A percentile compares a stretch with the other conserved stretches of the same genome.
phyloP scores from a whole-genome alignment of 2,888 invertebrate species.

The Eucriotettix oculatus region DNA sequence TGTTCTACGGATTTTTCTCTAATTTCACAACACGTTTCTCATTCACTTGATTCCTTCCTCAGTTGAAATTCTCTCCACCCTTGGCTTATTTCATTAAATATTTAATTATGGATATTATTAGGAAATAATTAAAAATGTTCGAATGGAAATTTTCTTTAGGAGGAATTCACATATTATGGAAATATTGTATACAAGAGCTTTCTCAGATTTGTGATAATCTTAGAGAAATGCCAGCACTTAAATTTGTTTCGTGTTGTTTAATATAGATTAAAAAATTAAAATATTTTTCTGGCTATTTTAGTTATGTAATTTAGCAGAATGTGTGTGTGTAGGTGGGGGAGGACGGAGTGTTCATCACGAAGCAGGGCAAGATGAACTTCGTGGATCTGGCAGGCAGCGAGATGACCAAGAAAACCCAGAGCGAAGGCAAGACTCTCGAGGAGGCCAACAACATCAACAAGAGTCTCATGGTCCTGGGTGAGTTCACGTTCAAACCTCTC shows the following conservation, averaged over 20 bases:
- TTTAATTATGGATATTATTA: no score
- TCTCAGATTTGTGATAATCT: no score
- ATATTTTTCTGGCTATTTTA: not conserved
- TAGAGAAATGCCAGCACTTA: no score
- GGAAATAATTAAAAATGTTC: no score
- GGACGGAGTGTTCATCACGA: slow-evolving; percentile 69
- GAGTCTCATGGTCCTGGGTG: slow-evolving; percentile 83
- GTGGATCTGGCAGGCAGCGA: slow-evolving; percentile 95
- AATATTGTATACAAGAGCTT: no score
- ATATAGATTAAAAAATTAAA: not conserved
- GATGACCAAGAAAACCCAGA: slow-evolving; percentile 82
- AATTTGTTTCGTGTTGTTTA: not conserved
- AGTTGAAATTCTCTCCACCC: no score
- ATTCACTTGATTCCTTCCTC: no score
- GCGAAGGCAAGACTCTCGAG: slow-evolving; percentile 72
- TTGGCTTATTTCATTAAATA: no score
- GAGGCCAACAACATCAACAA: slow-evolving; percentile 95
- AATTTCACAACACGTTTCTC: no score
- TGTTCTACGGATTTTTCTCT: no score
- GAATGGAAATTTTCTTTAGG: no score
- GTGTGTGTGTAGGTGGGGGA: slow-evolving; percentile 27
- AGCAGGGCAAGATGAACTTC: slow-evolving; percentile 88
- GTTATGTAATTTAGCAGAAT: not conserved
- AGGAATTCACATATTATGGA: no score
- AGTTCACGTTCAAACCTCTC: slow-evolving; percentile 19